phyloP scores from a whole-genome alignment of 1,140 invertebrate species.

The Sipha flava region DNA sequence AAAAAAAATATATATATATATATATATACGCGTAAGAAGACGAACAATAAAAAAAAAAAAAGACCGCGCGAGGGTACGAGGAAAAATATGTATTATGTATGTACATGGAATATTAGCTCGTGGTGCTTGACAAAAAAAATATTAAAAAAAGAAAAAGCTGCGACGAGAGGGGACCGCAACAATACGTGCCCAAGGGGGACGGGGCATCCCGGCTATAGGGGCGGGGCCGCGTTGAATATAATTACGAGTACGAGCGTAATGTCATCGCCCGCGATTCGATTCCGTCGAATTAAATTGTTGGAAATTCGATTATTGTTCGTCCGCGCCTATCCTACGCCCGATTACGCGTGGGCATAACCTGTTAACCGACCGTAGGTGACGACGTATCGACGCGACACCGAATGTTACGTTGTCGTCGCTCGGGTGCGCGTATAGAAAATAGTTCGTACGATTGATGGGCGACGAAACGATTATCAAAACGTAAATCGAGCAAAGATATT shows the following conservation, averaged over 20 bases:
- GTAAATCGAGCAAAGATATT: too few species aligned
- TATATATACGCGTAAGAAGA: background rate
- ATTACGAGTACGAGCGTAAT: background rate
- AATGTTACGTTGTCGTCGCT: too few species aligned
- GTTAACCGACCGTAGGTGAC: too few species aligned
- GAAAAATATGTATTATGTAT: background rate
- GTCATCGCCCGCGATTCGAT: background rate
- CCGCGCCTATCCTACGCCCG: too few species aligned
- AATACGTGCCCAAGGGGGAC: background rate
- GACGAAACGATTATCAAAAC: too few species aligned
- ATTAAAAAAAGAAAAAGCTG: too few species aligned
- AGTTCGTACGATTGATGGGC: too few species aligned
- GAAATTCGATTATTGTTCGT: background rate
- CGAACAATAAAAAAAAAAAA: conserved; percentile 15
- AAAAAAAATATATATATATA: background rate
- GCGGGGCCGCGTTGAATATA: background rate
- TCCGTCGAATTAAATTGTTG: background rate
- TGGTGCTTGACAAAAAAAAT: background rate
- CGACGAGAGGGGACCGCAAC: background rate
- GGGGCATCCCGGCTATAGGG: background rate
- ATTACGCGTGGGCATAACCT: too few species aligned
- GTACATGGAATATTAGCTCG: background rate
- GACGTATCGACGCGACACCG: too few species aligned
- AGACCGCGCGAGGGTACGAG: background rate
- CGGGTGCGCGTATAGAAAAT: too few species aligned